Conservation (phyloP, 1,140 invertebrate species). For the Bombus pascuorum region DNA sequence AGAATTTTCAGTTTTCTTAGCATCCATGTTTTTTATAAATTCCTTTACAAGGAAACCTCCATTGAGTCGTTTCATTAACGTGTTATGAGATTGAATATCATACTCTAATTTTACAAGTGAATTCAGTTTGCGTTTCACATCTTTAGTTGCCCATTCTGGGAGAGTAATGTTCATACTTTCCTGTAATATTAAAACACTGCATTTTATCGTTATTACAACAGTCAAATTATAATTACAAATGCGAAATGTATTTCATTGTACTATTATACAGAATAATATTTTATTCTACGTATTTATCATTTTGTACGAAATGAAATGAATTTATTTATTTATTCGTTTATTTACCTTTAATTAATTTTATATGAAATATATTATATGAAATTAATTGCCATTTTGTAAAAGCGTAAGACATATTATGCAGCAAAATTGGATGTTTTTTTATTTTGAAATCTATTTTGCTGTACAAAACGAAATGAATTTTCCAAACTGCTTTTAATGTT, state of each 20-base stretch:
- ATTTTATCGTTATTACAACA: not conserved
- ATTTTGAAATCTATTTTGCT: too few species aligned
- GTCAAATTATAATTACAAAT: too few species aligned
- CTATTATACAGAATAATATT: too few species aligned
- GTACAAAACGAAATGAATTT: too few species aligned
- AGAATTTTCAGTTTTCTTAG: not conserved
- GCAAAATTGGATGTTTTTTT: not conserved
- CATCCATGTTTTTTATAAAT: slow-evolving; percentile 56
- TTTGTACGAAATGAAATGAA: not conserved
- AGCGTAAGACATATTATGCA: not conserved
- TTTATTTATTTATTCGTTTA: too few species aligned
- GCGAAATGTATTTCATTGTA: too few species aligned
- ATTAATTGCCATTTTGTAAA: not conserved
- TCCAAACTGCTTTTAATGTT: too few species aligned
- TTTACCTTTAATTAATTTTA: too few species aligned
- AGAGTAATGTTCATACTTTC: slow-evolving; percentile 82
- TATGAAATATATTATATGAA: not conserved
- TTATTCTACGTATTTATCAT: not conserved
- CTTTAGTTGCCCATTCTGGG: slow-evolving; percentile 84
- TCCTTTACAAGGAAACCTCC: slow-evolving; percentile 78
- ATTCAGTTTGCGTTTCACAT: slow-evolving; percentile 82
- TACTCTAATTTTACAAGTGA: slow-evolving; percentile 79
- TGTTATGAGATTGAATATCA: slow-evolving; percentile 83
- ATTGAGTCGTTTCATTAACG: slow-evolving; percentile 84
- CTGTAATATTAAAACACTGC: slow-evolving; percentile 62